Percentiles rank a stretch among this genome's conserved stretches.
Conservation (phyloP, 1,140 invertebrate species). For the Drosophila bocqueti region DNA sequence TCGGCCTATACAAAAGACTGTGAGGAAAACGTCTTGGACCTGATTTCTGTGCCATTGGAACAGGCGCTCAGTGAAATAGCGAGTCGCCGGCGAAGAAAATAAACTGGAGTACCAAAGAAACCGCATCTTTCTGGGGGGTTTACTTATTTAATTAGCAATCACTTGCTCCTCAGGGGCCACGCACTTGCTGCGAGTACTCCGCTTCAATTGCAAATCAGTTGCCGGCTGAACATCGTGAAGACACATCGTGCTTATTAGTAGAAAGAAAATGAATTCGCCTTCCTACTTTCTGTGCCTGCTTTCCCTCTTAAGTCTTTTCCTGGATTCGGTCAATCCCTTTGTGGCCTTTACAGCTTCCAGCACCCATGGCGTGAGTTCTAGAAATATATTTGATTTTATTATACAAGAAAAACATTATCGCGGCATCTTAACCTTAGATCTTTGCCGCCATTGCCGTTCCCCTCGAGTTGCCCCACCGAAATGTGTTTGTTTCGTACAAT, state of each 20-base stretch:
- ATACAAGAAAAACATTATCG: too few relatives aligned
- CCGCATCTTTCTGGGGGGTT: constrained; percentile 24
- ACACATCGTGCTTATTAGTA: constrained; percentile 5
- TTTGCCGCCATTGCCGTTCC: constrained; percentile 90
- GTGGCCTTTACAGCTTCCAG: constrained; percentile 64
- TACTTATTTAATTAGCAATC: constrained; percentile 35
- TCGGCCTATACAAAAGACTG: constrained; percentile 76
- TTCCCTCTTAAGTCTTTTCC: constrained; percentile 10
- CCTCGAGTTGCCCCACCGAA: constrained; percentile 89
- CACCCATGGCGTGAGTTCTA: constrained; percentile 72
- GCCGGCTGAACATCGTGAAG: constrained; percentile 26
- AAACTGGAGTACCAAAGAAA: constrained; percentile 49
- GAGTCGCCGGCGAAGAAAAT: constrained; percentile 56
- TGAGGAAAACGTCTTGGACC: constrained; percentile 63
- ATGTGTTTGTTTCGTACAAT: constrained; percentile 90
- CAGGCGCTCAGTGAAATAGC: constrained; percentile 48
- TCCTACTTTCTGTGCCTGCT: constrained; percentile 4
- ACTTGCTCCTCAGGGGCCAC: constrained; percentile 20
- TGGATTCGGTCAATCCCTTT: constrained; percentile 28
- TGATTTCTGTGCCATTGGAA: constrained; percentile 72
- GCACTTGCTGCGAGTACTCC: constrained; percentile 30
- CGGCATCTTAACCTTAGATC: constrained; percentile 72
- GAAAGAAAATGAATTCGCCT: constrained; percentile 35
- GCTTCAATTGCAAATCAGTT: constrained; percentile 42
- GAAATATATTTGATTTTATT: not conserved